A percentile compares a stretch with the other conserved stretches of the same genome.
These are phyloP conservation scores for Ernsta delagoae DNA, from an alignment of 2,888 invertebrate genomes.

Conservation along the genomic window DNA sequence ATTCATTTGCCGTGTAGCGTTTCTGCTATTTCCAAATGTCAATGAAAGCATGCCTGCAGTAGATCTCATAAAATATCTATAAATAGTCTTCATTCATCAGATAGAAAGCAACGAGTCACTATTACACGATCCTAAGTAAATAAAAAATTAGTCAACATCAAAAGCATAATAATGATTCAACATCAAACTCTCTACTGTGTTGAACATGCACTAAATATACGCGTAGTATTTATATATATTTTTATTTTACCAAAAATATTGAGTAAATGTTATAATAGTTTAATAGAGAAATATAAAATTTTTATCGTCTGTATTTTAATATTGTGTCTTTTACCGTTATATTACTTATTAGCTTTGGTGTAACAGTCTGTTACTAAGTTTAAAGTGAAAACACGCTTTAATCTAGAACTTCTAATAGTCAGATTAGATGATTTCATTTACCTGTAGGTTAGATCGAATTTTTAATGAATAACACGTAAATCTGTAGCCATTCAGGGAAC, in stretches of 20 bases:
- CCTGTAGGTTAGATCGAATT: not conserved
- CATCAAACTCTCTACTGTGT: conserved; percentile 53
- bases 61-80: conserved; percentile 57
- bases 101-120: conserved; percentile 58
- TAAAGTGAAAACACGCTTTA: conserved; percentile 39
- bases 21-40: conserved; percentile 38
- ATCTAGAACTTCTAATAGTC: not conserved
- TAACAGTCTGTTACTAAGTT: conserved; percentile 36
- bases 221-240: conserved; percentile 34
- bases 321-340: conserved; percentile 35
- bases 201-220: conserved; percentile 57
- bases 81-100: conserved; percentile 50
- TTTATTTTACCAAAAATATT: conserved; percentile 58
- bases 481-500: not conserved
- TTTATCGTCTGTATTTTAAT: conserved; percentile 45
- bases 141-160: conserved; percentile 58
- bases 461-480: not conserved
- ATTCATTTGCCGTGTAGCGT: conserved; percentile 38
- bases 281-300: conserved; percentile 51
- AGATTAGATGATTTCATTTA: not conserved
- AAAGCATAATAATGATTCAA: conserved; percentile 62
- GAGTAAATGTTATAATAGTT: conserved; percentile 45
- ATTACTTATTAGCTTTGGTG: conserved; percentile 43
- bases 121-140: conserved; percentile 56
- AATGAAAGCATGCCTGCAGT: conserved; percentile 49